Evolutionary conservation across 1,140 invertebrate genomes (phyloP).

Genomic region (Nasonia vitripennis): DNA sequence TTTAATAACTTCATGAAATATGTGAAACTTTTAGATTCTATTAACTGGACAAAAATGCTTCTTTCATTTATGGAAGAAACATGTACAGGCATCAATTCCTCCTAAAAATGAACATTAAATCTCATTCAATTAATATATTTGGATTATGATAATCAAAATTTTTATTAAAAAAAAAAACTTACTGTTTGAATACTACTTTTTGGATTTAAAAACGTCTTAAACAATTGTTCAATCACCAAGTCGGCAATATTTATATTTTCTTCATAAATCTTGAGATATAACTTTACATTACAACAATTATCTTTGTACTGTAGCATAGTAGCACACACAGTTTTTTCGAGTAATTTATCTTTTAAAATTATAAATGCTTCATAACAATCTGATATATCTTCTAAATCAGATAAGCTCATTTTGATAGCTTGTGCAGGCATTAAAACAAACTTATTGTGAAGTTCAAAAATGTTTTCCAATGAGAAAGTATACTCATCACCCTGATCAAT

Average conservation of each 20-base stretch:
- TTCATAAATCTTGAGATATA: not conserved
- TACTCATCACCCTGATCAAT: slow-evolving; percentile 16
- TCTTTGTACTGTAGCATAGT: not conserved
- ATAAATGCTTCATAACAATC: not conserved
- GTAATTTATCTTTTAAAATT: not conserved
- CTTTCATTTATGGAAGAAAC: not conserved
- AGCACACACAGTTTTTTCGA: not conserved
- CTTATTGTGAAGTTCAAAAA: not conserved
- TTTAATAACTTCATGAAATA: slow-evolving; percentile 24
- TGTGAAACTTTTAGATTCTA: not conserved
- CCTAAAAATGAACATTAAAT: not conserved
- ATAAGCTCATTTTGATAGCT: not conserved
- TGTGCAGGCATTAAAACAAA: slow-evolving; percentile 13
- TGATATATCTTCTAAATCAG: not conserved
- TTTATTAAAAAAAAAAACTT: not conserved
- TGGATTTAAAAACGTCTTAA: not conserved
- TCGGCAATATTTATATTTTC: not conserved
- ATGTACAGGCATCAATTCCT: not conserved
- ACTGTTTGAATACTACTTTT: not conserved
- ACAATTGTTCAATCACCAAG: not conserved
- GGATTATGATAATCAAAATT: not conserved
- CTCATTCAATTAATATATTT: too few species aligned
- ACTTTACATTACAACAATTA: not conserved
- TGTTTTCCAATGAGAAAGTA: not conserved
- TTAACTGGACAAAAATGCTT: not conserved